Evolutionary conservation across 2,888 invertebrate genomes (phyloP).

Genomic region (Smittia sp.): DNA sequence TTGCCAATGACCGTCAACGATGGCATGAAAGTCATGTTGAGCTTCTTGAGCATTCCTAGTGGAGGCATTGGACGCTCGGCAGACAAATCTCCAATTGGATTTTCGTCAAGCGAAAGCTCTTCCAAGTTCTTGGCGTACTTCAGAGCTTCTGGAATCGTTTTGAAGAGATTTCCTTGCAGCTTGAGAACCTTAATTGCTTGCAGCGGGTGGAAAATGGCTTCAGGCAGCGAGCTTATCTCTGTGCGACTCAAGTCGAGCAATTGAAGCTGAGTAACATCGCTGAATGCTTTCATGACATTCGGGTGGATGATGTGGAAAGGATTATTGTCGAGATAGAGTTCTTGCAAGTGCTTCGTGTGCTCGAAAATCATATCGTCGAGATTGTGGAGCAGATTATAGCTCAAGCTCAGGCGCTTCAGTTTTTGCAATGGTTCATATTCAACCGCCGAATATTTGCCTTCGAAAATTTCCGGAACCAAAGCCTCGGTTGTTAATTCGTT

Average conservation of each 20-base stretch:
- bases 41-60: constrained; percentile 60
- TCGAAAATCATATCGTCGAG: constrained; percentile 73
- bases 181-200: constrained; percentile 63
- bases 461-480: constrained; percentile 65
- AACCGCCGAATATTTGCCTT: constrained; percentile 53
- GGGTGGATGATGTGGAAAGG: constrained; percentile 66
- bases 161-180: constrained; percentile 65
- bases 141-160: constrained; percentile 60
- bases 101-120: constrained; percentile 65
- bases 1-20: constrained; percentile 58
- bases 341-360: constrained; percentile 66
- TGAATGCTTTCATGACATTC: constrained; percentile 63
- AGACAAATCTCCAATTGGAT: constrained; percentile 59
- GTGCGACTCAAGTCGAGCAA: constrained; percentile 72
- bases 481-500: constrained; percentile 63
- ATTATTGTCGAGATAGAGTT: constrained; percentile 71
- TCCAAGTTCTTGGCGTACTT: constrained; percentile 60
- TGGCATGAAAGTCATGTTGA: constrained; percentile 69
- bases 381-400: constrained; percentile 67
- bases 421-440: constrained; percentile 47
- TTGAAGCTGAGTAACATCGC: constrained; percentile 62
- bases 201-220: constrained; percentile 66
- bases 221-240: constrained; percentile 61
- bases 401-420: constrained; percentile 55
- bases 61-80: constrained; percentile 62